Base-by-base conservation (phyloP, 2,888 invertebrate species). In the Lapara coniferarum region DNA sequence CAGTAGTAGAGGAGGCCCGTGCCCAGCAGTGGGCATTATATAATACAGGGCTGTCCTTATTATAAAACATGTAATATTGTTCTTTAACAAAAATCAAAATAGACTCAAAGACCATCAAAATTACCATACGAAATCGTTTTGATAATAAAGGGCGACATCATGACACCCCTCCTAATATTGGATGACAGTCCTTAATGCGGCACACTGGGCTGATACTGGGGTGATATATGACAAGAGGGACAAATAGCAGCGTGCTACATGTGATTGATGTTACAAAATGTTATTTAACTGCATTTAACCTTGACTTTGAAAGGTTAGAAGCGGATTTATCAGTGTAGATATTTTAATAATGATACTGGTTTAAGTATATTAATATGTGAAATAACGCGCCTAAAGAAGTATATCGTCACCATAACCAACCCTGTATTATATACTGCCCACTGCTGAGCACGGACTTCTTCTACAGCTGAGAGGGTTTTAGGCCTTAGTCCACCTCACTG, bases 161-260 rank as follows among this genome's bases (percentile, higher is more conserved):
- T 49, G 49, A 49, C 49, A 63, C 25, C 63, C 49, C 49, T 46
- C 63, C 63, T 63, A 63, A 63, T 63, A 63, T 63, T 19, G 63
- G 13, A 44, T 52, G 59, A 53, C 68, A 63, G 10, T 53, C 68
- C 59, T 69, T 59, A 69, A 63, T 53, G 68, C 44, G 37, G 44
- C 46, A 25, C 59, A 53, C 53, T 58, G 44, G 58, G 52, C 44
- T 69, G 68, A 69, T 69, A 53, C 53, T 58, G 44, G 58, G 52
- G 52, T 69, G 68, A 69, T 69, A 52, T 69, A 69, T 25, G 66
- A 69, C 69, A 49, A 16, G 49, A 57, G 44, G 57, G 66, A 69
- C 66, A 69, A 66, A 69, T 63, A 66, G 55, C 51, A n/a, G 19
- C 51, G 66, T 3, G 59, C 30, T 56, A n/a, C 19, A 52, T 19